Percentiles rank a stretch among this genome's conserved stretches.
Evolutionary conservation across 2,113 vertebrate genomes (phyloP).

Genomic region (Strigops habroptila): DNA sequence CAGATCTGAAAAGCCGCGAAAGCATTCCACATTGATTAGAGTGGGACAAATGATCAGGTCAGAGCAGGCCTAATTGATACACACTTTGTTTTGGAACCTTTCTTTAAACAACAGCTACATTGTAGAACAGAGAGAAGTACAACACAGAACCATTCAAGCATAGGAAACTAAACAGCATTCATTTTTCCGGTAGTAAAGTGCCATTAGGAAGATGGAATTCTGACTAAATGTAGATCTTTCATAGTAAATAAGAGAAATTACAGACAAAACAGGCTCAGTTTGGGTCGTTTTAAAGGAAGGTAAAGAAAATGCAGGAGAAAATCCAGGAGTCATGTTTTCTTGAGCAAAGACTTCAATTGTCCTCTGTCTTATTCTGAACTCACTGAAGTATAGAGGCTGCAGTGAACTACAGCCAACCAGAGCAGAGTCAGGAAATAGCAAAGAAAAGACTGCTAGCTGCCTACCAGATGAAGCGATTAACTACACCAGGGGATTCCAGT

Average conservation of each 20-base stretch:
- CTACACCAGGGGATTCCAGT: not conserved
- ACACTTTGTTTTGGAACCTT: not conserved
- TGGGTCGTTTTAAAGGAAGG: not conserved
- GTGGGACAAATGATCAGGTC: not conserved
- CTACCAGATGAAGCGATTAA: not conserved
- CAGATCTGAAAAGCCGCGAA: not conserved
- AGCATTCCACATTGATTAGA: not conserved
- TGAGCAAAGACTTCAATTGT: not conserved
- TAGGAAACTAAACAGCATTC: not conserved
- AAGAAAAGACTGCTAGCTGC: not conserved
- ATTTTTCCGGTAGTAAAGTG: not conserved
- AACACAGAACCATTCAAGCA: not conserved
- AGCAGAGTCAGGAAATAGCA: not conserved
- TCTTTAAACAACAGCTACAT: not conserved
- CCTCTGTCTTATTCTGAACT: not conserved
- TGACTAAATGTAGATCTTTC: not conserved
- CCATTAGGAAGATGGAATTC: not conserved
- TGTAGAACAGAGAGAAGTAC: not conserved
- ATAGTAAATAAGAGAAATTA: not conserved
- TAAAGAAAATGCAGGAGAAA: not conserved
- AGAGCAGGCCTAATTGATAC: not conserved
- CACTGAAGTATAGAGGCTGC: not conserved
- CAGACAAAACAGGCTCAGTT: not conserved
- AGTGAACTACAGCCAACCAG: not conserved
- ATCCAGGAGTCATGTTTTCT: not conserved